Evolutionary conservation across 2,888 invertebrate species (phyloP).

Genomic region (Sicus ferrugineus): DNA sequence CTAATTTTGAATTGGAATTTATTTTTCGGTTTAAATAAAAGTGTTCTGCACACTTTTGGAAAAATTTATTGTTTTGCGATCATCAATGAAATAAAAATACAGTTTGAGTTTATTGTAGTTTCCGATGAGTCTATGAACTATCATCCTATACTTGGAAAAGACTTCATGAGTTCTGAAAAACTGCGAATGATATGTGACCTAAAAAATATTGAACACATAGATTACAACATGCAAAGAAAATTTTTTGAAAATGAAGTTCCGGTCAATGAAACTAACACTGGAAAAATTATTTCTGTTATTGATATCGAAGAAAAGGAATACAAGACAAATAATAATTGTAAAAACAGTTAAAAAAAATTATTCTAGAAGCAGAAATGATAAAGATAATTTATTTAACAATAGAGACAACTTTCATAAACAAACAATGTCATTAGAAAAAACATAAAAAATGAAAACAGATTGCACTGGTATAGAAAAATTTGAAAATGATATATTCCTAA

Average conservation of each 20-base stretch:
- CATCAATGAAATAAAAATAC: slow-evolving; percentile 2
- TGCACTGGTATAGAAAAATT: not conserved
- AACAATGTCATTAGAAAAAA: not conserved
- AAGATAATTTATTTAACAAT: not conserved
- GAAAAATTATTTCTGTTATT: not conserved
- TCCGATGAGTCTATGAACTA: slow-evolving; percentile 19
- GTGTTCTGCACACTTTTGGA: not conserved
- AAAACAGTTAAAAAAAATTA: not conserved
- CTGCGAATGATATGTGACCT: not conserved
- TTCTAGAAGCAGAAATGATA: not conserved
- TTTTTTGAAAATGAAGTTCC: not conserved
- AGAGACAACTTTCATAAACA: not conserved
- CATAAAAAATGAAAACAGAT: not conserved
- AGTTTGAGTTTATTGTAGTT: slow-evolving; percentile 3
- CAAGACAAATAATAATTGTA: not conserved
- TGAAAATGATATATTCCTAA: not conserved
- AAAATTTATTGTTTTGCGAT: slow-evolving; percentile 3
- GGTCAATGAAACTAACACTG: not conserved
- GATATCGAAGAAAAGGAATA: not conserved
- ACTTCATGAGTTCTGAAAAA: not conserved
- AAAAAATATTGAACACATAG: not conserved
- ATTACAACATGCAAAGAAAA: not conserved
- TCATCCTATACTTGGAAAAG: not conserved
- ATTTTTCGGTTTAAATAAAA: slow-evolving; percentile 6
- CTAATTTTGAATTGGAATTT: slow-evolving; percentile 1